These are phyloP conservation scores for Micromussa lordhowensis DNA, from an alignment of 92 coral and sea anemone genomes.

Conservation along the genomic window DNA sequence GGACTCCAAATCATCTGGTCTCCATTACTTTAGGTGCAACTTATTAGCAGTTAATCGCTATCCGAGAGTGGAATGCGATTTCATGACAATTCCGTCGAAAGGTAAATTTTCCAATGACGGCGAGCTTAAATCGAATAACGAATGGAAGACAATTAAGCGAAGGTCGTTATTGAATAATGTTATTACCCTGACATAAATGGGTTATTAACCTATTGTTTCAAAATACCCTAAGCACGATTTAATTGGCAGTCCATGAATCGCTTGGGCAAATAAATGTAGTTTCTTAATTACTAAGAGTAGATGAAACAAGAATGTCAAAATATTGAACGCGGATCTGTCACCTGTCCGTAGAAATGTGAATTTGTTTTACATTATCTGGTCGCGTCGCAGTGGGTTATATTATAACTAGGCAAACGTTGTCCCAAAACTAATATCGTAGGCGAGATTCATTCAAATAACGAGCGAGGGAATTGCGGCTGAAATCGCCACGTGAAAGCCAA, in stretches of 20 bases:
- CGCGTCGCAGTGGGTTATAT: conserved; percentile 12
- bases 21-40: conserved; percentile 28
- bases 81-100: conserved; percentile 43
- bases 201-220: conserved; percentile 83
- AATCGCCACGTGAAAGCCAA: background rate
- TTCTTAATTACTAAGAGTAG: conserved; percentile 80
- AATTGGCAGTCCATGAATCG: conserved; percentile 90
- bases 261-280: conserved; percentile 59
- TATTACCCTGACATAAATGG: conserved; percentile 76
- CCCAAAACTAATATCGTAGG: conserved; percentile 2
- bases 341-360: conserved; percentile 68
- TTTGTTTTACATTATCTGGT: conserved; percentile 51
- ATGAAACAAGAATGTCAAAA: conserved; percentile 64
- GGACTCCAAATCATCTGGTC: conserved; percentile 27
- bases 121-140: conserved; percentile 43
- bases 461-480: background rate
- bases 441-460: background rate
- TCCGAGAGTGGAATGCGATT: conserved; percentile 28
- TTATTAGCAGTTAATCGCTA: conserved; percentile 39
- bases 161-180: conserved; percentile 64
- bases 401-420: conserved; percentile 44
- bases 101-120: conserved; percentile 53
- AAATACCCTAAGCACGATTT: conserved; percentile 83
- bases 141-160: conserved; percentile 73
- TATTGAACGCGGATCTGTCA: conserved; percentile 51